These are phyloP conservation scores for Lasioglossum baleicum DNA, from an alignment of 1,140 invertebrate genomes.

Conservation along the genomic window DNA sequence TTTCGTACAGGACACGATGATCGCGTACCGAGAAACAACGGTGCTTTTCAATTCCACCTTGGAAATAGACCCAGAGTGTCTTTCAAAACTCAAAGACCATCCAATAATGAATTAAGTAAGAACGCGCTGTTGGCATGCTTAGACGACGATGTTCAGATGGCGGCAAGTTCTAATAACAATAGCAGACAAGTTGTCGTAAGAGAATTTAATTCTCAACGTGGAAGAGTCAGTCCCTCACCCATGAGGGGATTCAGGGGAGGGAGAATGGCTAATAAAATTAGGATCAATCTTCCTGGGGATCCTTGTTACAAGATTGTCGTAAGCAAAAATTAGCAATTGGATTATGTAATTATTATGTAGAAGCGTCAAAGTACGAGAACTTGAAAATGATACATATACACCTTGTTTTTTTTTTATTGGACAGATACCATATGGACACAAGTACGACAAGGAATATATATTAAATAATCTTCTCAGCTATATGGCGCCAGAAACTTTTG, in stretches of 20 bases:
- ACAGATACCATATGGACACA: constrained; percentile 86
- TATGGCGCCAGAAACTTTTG: constrained; percentile 83
- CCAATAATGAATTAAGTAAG: not conserved
- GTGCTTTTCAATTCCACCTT: constrained; percentile 14
- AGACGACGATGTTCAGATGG: constrained; percentile 70
- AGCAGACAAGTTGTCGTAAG: constrained; percentile 52
- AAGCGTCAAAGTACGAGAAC: not conserved
- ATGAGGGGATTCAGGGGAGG: constrained; percentile 48
- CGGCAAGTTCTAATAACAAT: constrained; percentile 56
- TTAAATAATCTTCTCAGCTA: constrained; percentile 82
- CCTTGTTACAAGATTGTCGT: constrained; percentile 84
- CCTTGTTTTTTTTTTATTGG: constrained; percentile 53
- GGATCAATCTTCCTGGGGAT: constrained; percentile 30
- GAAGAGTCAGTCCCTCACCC: constrained; percentile 66
- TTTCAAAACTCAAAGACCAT: constrained; percentile 60
- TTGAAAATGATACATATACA: not conserved
- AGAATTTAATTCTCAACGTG: constrained; percentile 47
- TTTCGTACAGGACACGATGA: constrained; percentile 65
- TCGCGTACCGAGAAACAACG: constrained; percentile 48
- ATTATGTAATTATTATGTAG: not conserved
- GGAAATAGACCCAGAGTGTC: constrained; percentile 63
- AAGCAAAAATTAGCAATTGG: constrained; percentile 60
- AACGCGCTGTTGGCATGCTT: constrained; percentile 30
- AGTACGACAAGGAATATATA: constrained; percentile 86
- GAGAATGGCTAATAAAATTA: not conserved